These are phyloP conservation scores for Crypturellus tataupa DNA, from an alignment of 2,797 vertebrate species.

Conservation along the genomic window DNA sequence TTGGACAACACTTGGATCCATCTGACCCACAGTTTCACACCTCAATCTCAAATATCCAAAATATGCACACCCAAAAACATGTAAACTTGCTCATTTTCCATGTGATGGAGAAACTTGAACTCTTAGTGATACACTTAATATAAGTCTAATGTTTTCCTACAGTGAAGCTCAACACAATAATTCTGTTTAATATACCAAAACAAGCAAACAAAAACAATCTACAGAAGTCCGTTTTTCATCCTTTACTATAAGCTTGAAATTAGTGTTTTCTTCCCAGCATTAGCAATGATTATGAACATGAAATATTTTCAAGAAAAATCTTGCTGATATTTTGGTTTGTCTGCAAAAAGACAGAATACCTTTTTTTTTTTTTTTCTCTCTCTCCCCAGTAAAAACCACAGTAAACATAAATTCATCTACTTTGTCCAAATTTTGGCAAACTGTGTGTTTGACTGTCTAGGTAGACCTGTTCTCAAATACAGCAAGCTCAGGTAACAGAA, in stretches of 20 bases:
- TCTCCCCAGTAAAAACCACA: not conserved
- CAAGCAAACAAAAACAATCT: not conserved
- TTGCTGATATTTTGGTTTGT: not conserved
- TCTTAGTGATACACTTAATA: not conserved
- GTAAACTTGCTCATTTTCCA: not conserved
- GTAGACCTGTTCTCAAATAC: not conserved
- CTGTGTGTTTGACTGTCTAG: not conserved
- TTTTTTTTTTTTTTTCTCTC: too few relatives aligned
- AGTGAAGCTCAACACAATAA: not conserved
- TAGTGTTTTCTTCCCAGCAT: not conserved
- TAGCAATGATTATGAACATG: not conserved
- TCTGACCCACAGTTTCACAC: not conserved
- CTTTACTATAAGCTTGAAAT: not conserved
- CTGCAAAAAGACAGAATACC: not conserved
- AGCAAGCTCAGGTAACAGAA: not conserved
- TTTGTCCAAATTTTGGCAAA: not conserved
- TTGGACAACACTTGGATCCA: not conserved
- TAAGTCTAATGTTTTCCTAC: not conserved
- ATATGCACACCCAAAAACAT: not conserved
- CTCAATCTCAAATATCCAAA: too few relatives aligned
- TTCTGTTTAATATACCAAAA: not conserved
- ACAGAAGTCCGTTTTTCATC: not conserved
- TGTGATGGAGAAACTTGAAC: not conserved
- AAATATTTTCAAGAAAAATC: not conserved
- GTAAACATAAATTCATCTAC: not conserved